Conservation (phyloP, 2,113 vertebrate genomes). For the Macaca nemestrina region DNA sequence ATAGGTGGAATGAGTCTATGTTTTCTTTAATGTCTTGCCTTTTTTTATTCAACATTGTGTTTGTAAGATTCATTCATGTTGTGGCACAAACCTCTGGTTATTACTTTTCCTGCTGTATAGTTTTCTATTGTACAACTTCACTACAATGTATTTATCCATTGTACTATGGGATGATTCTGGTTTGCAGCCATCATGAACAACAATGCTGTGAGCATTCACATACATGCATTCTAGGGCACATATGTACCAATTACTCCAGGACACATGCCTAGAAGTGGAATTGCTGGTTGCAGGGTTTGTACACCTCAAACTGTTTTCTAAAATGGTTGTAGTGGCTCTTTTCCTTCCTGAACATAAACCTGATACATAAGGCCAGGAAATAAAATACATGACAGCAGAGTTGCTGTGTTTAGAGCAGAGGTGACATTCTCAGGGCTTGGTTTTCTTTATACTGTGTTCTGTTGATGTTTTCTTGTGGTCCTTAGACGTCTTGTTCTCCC, state of each 20-base stretch:
- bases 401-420: background rate
- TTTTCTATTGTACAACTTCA: background rate
- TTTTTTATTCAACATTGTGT: background rate
- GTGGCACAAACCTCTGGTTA: background rate
- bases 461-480: background rate
- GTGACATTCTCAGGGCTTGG: background rate
- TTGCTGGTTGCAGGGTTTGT: background rate
- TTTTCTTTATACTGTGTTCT: background rate
- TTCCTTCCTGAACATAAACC: background rate
- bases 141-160: background rate
- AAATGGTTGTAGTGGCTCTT: background rate
- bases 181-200: background rate
- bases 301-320: background rate
- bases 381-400: background rate
- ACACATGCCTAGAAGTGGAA: background rate
- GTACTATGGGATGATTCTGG: background rate
- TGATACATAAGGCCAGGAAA: background rate
- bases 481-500: background rate
- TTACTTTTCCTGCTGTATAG: background rate
- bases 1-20: background rate
- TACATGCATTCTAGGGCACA: background rate
- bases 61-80: background rate
- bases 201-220: background rate
- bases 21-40: background rate
- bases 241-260: background rate